Evolutionary conservation across 2,888 invertebrate species (phyloP).

Genomic region (Coecobrya sp.): DNA sequence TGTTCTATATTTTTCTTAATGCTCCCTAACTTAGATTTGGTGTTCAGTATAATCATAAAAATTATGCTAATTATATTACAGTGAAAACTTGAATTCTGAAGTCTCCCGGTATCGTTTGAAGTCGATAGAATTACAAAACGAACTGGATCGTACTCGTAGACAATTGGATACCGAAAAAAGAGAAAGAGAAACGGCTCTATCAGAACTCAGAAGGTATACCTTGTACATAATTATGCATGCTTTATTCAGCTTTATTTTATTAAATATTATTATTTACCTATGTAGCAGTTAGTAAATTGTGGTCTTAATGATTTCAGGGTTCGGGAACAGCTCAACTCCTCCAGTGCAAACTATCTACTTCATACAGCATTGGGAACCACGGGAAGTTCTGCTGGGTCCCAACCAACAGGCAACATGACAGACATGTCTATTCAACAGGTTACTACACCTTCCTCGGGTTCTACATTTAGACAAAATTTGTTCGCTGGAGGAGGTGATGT

Average conservation of each 20-base stretch:
- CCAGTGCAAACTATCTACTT: constrained; percentile 84
- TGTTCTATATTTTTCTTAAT: not conserved
- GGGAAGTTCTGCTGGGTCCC: constrained; percentile 46
- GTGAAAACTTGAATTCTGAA: constrained; percentile 84
- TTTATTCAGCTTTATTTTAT: not conserved
- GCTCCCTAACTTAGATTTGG: too few relatives aligned
- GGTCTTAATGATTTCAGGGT: constrained; percentile 72
- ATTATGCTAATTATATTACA: constrained; percentile 65
- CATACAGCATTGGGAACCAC: constrained; percentile 77
- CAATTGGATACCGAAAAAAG: constrained; percentile 84
- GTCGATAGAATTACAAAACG: constrained; percentile 83
- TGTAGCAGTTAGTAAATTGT: not conserved
- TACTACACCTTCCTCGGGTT: constrained; percentile 1
- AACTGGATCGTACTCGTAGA: constrained; percentile 83
- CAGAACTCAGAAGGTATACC: constrained; percentile 83
- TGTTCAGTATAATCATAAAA: too few relatives aligned
- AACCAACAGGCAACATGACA: not conserved
- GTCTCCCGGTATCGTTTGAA: constrained; percentile 82
- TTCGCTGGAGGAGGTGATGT: not conserved
- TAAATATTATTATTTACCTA: not conserved
- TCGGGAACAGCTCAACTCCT: constrained; percentile 83
- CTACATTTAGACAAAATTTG: constrained; percentile 51
- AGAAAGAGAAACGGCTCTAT: constrained; percentile 82
- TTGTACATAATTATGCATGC: too few relatives aligned
- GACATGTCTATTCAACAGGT: constrained; percentile 27